Base-by-base conservation (phyloP, 2,797 vertebrate species). In the Gallinago solitaria region DNA sequence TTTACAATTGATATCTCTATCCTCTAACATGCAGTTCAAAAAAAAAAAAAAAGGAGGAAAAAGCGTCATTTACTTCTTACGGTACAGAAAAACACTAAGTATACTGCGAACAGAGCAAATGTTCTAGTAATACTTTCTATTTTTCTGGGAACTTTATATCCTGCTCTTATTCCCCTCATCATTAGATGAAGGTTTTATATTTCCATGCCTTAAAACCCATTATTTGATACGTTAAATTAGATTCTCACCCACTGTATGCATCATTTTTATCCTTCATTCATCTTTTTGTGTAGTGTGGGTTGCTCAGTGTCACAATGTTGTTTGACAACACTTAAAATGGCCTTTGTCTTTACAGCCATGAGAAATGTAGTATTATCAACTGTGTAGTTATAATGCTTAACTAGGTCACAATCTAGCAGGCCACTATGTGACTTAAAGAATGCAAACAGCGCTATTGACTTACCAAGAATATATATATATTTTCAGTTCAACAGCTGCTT, bases 221-320 rank as follows among this genome's bases (percentile, higher is more conserved):
- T 64, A 53, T 68, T 75, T 71, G 8, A 8, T 60, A 7, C 27
- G 7, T 53, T 70, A 41, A 39, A 28, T 56, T 23, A 45, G 32
- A 48, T 91, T 78, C 20, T 4, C 11, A 35, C 12, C 25, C 25
- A 12, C 37, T 4, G 5, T 24, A 12, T 35, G 15, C 11, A 9
- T 71, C 78, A 23, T 57, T 74, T 89, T 81, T 51, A 6, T 45
- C 17, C 16, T 87, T 83, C 19, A 11, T 70, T 96, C 8, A 4
- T 90, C 35, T 57, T 78, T 8, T 8, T 0, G 0, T 12, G 23
- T 28, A 73, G 39, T 54, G 28, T 11, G 57, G 50, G 27, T 69
- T 75, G 33, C 15, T 5, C 28, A 14, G 8, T 50, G 41, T 76
- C 77, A 25, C 27, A 0, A 0, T 24, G 67, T 39, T 0, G 0